A percentile compares a stretch with the other conserved stretches of the same genome.
phyloP scores from a whole-genome alignment of 2,113 vertebrate genomes.

The Otocyon megalotis region DNA sequence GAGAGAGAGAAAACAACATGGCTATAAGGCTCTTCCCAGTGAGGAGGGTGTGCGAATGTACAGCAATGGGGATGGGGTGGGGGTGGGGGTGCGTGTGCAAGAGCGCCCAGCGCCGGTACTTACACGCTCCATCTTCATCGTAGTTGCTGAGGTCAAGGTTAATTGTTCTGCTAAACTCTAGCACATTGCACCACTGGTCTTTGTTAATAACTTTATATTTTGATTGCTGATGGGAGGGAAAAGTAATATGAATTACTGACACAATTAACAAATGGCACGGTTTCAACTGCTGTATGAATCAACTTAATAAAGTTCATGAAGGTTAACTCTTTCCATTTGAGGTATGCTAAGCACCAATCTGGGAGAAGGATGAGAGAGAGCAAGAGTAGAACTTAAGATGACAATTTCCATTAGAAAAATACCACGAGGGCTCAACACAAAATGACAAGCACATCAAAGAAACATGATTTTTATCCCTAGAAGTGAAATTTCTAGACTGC shows the following conservation, averaged over 20 bases:
- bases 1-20: background rate
- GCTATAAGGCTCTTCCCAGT: background rate
- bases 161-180: constrained; percentile 99
- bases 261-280: background rate
- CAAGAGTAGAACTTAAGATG: background rate
- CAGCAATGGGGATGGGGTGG: background rate
- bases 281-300: background rate
- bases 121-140: constrained; percentile 98
- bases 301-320: background rate
- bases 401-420: background rate
- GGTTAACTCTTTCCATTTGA: background rate
- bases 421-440: background rate
- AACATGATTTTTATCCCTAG: background rate
- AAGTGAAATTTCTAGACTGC: background rate
- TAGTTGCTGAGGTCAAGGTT: constrained; percentile 99
- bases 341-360: background rate
- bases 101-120: constrained; percentile 82
- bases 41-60: background rate
- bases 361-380: background rate
- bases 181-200: constrained; percentile 99
- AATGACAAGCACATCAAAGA: constrained; percentile 35
- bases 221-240: constrained; percentile 93
- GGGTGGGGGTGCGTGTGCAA: background rate
- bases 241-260: constrained; percentile 75
- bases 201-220: constrained; percentile 99